These are phyloP conservation scores for Reinhardtius hippoglossoides DNA, from an alignment of 2,113 vertebrate genomes.

Conservation along the genomic window DNA sequence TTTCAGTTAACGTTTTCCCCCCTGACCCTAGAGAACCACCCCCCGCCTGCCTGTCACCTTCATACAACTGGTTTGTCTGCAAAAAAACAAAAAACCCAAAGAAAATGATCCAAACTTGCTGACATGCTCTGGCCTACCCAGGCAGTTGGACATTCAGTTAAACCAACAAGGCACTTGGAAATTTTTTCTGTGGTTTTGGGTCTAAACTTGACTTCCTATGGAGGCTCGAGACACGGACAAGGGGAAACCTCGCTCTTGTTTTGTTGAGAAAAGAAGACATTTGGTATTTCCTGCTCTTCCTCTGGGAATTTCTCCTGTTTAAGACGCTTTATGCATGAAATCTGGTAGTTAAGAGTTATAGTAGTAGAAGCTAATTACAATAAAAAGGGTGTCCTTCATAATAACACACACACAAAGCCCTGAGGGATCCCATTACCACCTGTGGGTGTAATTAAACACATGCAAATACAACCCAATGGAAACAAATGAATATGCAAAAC, in stretches of 20 bases:
- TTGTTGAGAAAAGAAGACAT: conserved; percentile 23
- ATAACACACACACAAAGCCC: neutral
- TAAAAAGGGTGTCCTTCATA: neutral
- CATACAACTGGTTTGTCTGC: neutral
- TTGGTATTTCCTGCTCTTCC: conserved; percentile 30
- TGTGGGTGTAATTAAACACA: conserved; percentile 34
- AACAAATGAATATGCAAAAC: conserved; percentile 27
- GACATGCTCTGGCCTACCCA: conserved; percentile 18
- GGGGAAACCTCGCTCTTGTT: conserved; percentile 54
- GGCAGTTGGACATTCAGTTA: conserved; percentile 17
- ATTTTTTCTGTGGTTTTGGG: conserved; percentile 51
- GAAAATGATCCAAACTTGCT: conserved; percentile 9
- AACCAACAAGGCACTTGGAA: conserved; percentile 58
- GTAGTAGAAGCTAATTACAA: neutral
- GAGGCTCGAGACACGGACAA: conserved; percentile 23
- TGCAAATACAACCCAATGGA: conserved; percentile 1
- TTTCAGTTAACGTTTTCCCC: neutral
- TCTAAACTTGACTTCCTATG: conserved; percentile 67
- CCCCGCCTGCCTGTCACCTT: neutral
- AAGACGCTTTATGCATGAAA: neutral
- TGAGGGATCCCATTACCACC: conserved; percentile 18
- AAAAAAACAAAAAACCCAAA: neutral
- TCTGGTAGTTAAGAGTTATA: neutral
- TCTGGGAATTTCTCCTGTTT: neutral
- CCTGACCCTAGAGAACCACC: conserved; percentile 18